Percentiles rank a stretch among this genome's conserved stretches.
Evolutionary conservation across 2,113 vertebrate species (phyloP).

Genomic region (Halichoerus grypus): DNA sequence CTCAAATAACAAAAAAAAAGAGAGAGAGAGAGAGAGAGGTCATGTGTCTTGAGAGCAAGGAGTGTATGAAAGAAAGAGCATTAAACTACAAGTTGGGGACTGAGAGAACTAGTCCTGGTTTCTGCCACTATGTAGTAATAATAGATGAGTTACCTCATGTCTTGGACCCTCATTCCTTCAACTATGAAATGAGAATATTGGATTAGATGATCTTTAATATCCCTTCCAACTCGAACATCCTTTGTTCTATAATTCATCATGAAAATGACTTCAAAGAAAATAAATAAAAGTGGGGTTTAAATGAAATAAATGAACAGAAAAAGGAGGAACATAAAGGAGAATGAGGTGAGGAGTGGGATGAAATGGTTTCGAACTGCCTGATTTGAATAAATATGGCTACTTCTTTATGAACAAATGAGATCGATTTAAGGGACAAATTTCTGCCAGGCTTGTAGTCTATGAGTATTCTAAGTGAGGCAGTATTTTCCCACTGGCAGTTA

Average conservation of each 20-base stretch:
- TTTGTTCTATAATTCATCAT: neutral
- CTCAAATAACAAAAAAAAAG: neutral
- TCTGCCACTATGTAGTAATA: neutral
- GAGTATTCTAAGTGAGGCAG: neutral
- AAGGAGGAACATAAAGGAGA: neutral
- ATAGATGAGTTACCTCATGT: neutral
- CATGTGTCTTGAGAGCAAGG: neutral
- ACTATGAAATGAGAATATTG: neutral
- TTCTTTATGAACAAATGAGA: slow-evolving; percentile 60
- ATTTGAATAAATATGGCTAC: neutral
- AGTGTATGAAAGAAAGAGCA: neutral
- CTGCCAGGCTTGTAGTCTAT: slow-evolving; percentile 25
- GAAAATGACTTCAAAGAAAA: slow-evolving; percentile 32
- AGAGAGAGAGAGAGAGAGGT: neutral
- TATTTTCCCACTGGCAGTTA: slow-evolving; percentile 24
- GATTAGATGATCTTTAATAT: neutral
- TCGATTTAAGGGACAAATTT: slow-evolving; percentile 54
- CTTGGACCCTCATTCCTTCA: neutral
- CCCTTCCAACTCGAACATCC: neutral
- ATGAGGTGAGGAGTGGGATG: neutral
- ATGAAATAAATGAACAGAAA: slow-evolving; percentile 46
- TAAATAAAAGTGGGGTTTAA: neutral
- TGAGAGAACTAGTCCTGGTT: neutral
- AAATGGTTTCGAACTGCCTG: neutral
- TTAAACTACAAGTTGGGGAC: neutral